A percentile compares a stretch with the other conserved stretches of the same genome.
These are phyloP conservation scores for Alethe diademata DNA, from an alignment of 2,113 vertebrate genomes.

Conservation along the genomic window DNA sequence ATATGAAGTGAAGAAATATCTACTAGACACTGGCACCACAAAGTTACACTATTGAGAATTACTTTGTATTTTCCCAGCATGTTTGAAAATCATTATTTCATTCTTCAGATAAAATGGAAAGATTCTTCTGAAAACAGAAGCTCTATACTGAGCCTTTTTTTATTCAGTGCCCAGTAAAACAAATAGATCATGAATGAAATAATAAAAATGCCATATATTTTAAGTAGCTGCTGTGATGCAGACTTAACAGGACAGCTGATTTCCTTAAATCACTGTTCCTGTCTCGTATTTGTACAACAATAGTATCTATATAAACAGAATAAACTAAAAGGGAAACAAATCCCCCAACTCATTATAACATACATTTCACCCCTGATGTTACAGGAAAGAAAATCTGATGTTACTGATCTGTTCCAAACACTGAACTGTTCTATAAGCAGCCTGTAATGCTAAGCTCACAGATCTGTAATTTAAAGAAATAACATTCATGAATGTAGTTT, in stretches of 20 bases:
- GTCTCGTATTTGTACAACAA: neutral
- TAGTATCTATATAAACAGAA: neutral
- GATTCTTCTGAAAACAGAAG: conserved; percentile 53
- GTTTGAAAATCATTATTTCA: conserved; percentile 62
- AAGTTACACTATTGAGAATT: conserved; percentile 30
- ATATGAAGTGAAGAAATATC: conserved; percentile 59
- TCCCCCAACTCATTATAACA: neutral
- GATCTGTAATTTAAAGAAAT: conserved; percentile 41
- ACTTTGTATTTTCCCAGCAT: conserved; percentile 46
- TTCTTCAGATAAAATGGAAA: conserved; percentile 60
- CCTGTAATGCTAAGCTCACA: neutral
- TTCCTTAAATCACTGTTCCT: conserved; percentile 9
- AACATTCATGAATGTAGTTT: conserved; percentile 24
- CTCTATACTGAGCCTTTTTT: conserved; percentile 3
- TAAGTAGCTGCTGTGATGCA: conserved; percentile 42
- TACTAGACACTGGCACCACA: conserved; percentile 32
- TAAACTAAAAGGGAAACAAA: neutral
- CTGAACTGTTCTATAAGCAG: neutral
- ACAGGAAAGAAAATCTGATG: neutral
- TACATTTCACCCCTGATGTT: conserved; percentile 7
- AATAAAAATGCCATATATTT: conserved; percentile 61
- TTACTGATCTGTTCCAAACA: neutral
- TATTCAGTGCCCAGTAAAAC: conserved; percentile 45
- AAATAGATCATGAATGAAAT: conserved; percentile 67
- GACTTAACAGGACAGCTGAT: conserved; percentile 47